Evolutionary conservation across 2,113 vertebrate genomes (phyloP).

Genomic region (Caracal caracal): DNA sequence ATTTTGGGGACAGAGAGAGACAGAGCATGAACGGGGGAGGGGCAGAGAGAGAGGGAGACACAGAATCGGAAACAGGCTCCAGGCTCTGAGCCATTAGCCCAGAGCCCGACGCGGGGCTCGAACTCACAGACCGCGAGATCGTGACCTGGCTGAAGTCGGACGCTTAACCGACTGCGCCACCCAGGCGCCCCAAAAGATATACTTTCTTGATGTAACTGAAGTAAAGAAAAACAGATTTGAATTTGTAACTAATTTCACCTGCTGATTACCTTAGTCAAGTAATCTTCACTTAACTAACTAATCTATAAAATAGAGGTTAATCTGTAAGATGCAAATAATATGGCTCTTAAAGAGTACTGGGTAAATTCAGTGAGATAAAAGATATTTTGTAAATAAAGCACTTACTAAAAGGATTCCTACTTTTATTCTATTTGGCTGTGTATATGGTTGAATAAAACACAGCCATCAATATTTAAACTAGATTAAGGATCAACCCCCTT

Average conservation of each 20-base stretch:
- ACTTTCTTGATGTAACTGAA: slow-evolving; percentile 21
- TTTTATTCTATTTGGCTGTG: neutral
- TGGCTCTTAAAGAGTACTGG: neutral
- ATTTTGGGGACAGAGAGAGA: too few relatives aligned
- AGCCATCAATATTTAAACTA: slow-evolving; percentile 19
- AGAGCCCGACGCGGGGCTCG: too few relatives aligned
- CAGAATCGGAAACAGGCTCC: too few relatives aligned
- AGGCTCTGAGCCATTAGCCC: too few relatives aligned
- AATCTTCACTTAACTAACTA: neutral
- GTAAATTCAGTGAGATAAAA: slow-evolving; percentile 25
- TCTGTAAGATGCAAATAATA: neutral
- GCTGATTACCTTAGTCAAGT: neutral
- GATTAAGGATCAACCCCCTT: neutral
- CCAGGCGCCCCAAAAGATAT: too few relatives aligned
- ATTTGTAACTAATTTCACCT: slow-evolving; percentile 34
- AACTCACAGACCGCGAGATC: too few relatives aligned
- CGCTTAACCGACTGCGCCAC: too few relatives aligned
- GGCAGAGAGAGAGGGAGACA: too few relatives aligned
- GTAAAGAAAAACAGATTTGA: slow-evolving; percentile 29
- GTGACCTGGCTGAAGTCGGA: too few relatives aligned
- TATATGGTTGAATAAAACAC: neutral
- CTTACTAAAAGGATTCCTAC: neutral
- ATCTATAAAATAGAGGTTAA: neutral
- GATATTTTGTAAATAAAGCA: slow-evolving; percentile 35
- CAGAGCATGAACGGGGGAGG: too few relatives aligned